Base-by-base conservation (phyloP, 2,113 vertebrate genomes). In the Cygnus atratus region DNA sequence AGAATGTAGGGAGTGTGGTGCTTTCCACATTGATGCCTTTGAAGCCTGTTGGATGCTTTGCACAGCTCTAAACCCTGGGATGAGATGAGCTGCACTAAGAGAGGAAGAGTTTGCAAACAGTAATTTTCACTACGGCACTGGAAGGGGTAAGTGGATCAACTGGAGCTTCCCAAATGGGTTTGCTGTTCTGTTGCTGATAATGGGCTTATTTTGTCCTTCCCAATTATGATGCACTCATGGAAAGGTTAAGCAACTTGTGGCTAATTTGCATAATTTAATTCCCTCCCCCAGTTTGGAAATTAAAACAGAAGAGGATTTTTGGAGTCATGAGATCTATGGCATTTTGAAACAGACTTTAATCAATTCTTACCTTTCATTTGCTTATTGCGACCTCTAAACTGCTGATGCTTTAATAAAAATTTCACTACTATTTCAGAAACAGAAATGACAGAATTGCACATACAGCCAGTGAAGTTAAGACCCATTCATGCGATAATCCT, bases 221-320 rank as follows among this genome's bases (percentile, higher is more conserved):
- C 65, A 28, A 57, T 73, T 90, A 70, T 6, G 29, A 37, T 91
- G 84, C 2, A 29, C 65, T 95, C 88, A 11, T 70, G 52, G 91
- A 96, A 93, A 96, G 86, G 91, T 96, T 97, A 96, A 97, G 74
- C 54, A 97, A 97, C 92, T 94, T 84, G 78, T 88, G 71, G 29
- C 46, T 94, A 65, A 92, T 98, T 97, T 95, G 63, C 95, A 95
- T 96, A 97, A 96, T 96, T 95, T 95, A 97, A 97, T 94, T 61
- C 59, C 41, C 61, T 88, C 85, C 33, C n/a, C 75, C 26, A 9
- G 39, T 43, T 91, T 95, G 78, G 76, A 95, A 96, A 63, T 91
- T 79, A 90, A 96, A 92, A 95, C 28, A 80, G 67, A 92, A 89
- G 88, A 87, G 76, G 65, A 58, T 75, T 95, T 92, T 67, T 87